Percentiles rank a stretch among this genome's conserved stretches.
Conservation (phyloP, 92 coral and sea anemone species). For the Zoanthus solanderi region DNA sequence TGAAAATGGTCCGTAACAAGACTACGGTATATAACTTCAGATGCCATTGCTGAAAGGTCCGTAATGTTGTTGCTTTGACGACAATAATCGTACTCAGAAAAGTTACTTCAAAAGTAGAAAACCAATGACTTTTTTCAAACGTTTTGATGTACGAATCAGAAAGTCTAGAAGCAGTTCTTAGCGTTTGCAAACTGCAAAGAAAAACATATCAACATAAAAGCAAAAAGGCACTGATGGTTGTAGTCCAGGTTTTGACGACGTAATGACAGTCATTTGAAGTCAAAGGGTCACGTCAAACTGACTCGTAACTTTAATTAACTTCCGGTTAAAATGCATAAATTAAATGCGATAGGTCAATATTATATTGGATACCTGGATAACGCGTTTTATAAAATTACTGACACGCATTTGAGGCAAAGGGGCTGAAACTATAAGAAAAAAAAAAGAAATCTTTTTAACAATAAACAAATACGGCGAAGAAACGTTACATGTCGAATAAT, state of each 20-base stretch:
- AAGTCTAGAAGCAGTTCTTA: neutral
- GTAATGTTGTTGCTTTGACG: neutral
- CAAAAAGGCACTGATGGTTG: neutral
- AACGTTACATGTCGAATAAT: too few relatives aligned
- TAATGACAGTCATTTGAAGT: neutral
- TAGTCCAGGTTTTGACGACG: neutral
- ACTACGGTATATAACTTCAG: neutral
- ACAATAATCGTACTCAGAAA: neutral
- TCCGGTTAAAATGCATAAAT: constrained; percentile 16
- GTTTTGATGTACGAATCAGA: neutral
- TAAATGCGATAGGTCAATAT: neutral
- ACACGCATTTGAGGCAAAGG: neutral
- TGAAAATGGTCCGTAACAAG: neutral
- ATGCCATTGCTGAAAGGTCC: constrained; percentile 13
- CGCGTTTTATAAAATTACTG: neutral
- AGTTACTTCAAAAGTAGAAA: neutral
- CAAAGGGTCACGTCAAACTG: neutral
- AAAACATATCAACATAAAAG: neutral
- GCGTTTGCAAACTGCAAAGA: neutral
- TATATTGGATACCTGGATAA: neutral
- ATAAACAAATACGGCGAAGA: too few relatives aligned
- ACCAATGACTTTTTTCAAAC: neutral
- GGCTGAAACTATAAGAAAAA: neutral
- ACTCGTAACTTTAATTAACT: neutral
- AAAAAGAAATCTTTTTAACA: too few relatives aligned